Evolutionary conservation across 2,888 invertebrate species (phyloP), one percentile per base, ranked within the genome.

Genomic region (Phragmatobia fuliginosa): DNA sequence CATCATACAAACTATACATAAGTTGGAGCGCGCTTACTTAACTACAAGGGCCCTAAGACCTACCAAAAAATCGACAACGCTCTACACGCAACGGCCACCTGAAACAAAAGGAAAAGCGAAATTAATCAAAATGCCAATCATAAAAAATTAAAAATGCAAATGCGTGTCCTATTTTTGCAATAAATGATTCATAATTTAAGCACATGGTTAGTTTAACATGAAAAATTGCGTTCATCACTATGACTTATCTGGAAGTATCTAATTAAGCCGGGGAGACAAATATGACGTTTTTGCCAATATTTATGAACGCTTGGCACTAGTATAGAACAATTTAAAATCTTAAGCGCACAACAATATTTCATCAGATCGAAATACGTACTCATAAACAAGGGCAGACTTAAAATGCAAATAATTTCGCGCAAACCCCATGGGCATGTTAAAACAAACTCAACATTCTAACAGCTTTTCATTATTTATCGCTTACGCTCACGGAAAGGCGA

Each of bases 81-180:
- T 84, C 84, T 86, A 91, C 88, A 88, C 90, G 87, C 90, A 92
- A 89, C 90, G 94, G 89, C 93, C 91, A 95, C 93, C 95, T 95
- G 95, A 86, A 95, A 95, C 95, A 95, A 95, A 95, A 94, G 93
- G 91, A 93, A 93, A 95, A 95, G 95, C 95, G 90, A 95, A 95
- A 95, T 95, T 95, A 95, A 95, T 95, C 80, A 92, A 91, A 94
- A 91, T 85, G 94, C 94, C 93, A 94, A 93, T 93, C 78, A 92
- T 89, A 91, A 92, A 85, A 68, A 88, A 84, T 81, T 71, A 74
- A 81, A 89, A 90, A 87, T 83, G 85, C 81, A 79, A 84, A 74
- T 79, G 84, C 84, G 80, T 79, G 79, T 77, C 82, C 73, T 71
- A 68, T 79, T 25, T 74, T 73, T 66, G 74, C 71, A 70, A 74